These are phyloP conservation scores for Oncorhynchus gorbuscha DNA, from an alignment of 2,113 vertebrate genomes.

Conservation along the genomic window DNA sequence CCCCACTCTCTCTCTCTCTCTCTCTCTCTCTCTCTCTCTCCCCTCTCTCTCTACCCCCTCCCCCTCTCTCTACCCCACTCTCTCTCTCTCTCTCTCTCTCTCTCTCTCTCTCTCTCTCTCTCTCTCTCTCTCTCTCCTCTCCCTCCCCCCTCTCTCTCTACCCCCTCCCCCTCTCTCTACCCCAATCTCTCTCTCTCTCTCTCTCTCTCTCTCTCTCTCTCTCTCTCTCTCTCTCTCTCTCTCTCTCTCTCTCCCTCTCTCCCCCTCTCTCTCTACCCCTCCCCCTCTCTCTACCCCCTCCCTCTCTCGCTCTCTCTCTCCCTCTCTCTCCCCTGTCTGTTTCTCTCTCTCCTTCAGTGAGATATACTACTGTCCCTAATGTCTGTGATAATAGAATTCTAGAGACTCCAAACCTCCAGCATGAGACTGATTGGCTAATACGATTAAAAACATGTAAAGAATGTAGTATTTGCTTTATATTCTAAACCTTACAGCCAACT, in stretches of 20 bases:
- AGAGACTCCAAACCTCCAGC: constrained; percentile 23
- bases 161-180: too few species aligned
- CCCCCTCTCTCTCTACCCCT: constrained; percentile 26
- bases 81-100: constrained; percentile 45
- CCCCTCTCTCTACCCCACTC: constrained; percentile 32
- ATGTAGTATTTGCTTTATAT: not conserved
- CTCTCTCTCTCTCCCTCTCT: constrained; percentile 60
- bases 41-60: constrained; percentile 58
- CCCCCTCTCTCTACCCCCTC: constrained; percentile 48
- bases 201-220: too few species aligned
- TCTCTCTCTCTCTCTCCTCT: too few species aligned
- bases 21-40: constrained; percentile 59
- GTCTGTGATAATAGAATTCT: constrained; percentile 68
- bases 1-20: constrained; percentile 41
- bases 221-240: constrained; percentile 40
- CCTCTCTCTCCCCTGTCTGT: too few species aligned
- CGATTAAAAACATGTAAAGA: too few species aligned
- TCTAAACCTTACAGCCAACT: too few species aligned
- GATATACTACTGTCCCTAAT: constrained; percentile 70
- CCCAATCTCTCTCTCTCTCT: too few species aligned
- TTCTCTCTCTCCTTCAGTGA: constrained; percentile 38
- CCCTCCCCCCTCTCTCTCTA: constrained; percentile 22
- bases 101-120: constrained; percentile 51
- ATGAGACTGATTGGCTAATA: constrained; percentile 7
- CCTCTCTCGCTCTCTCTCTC: constrained; percentile 55